Evolutionary conservation across 2,113 vertebrate species (phyloP).

Genomic region (Chauna torquata): DNA sequence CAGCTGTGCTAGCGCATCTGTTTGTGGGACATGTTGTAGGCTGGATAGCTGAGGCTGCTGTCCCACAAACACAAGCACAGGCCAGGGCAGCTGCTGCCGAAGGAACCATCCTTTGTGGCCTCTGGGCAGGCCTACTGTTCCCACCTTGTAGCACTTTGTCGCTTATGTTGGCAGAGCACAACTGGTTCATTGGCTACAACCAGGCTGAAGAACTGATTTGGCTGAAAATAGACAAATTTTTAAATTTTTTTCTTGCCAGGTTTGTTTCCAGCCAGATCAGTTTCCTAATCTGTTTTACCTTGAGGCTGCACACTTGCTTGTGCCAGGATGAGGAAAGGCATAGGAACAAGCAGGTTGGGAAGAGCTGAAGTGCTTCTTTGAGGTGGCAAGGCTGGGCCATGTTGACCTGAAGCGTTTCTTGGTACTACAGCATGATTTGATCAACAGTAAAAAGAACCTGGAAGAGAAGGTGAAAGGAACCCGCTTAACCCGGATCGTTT

Average conservation of each 20-base stretch:
- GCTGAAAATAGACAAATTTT: neutral
- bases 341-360: neutral
- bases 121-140: neutral
- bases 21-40: neutral
- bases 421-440: neutral
- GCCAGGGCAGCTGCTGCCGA: neutral
- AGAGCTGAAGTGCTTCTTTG: neutral
- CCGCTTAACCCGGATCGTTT: neutral
- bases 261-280: neutral
- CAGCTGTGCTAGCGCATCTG: neutral
- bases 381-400: neutral
- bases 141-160: neutral
- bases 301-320: neutral
- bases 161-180: neutral
- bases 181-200: neutral
- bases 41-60: neutral
- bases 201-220: neutral
- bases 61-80: neutral
- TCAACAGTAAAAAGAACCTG: neutral
- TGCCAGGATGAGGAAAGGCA: neutral
- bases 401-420: neutral
- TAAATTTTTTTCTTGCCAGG: neutral
- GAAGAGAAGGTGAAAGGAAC: neutral
- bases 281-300: neutral
- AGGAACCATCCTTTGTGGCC: neutral